Evolutionary conservation across 2,113 vertebrate species (phyloP).

Genomic region (Martes martes): DNA sequence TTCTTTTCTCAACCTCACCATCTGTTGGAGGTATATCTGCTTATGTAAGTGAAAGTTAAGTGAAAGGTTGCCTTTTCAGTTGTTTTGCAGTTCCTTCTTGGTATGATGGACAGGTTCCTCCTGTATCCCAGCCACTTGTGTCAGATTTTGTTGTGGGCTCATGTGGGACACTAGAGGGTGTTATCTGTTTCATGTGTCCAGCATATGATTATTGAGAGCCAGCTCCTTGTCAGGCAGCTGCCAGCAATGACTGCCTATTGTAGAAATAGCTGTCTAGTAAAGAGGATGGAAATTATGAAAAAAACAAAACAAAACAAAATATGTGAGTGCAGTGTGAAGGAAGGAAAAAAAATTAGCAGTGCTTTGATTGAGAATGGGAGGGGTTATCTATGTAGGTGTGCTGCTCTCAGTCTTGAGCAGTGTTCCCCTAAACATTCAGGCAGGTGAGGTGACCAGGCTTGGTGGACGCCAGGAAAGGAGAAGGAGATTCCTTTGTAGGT

Average conservation of each 20-base stretch:
- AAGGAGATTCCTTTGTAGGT: not conserved
- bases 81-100: not conserved
- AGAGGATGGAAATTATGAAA: not conserved
- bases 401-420: rapidly evolving
- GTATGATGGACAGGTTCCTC: not conserved
- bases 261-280: not conserved
- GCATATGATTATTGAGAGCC: not conserved
- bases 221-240: not conserved
- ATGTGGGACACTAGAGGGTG: not conserved
- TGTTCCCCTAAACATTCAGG: not conserved
- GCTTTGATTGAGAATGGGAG: no score
- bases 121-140: no score
- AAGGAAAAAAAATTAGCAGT: not conserved
- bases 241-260: not conserved
- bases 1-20: not conserved
- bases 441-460: not conserved
- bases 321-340: not conserved
- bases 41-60: not conserved
- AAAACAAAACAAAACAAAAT: no score
- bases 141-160: not conserved
- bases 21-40: no score
- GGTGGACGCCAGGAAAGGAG: not conserved
- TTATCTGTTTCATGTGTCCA: not conserved
- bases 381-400: not conserved
- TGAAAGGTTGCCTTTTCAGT: not conserved